Base-by-base conservation (phyloP, 2,888 invertebrate genomes). In the Apamea sordens region DNA sequence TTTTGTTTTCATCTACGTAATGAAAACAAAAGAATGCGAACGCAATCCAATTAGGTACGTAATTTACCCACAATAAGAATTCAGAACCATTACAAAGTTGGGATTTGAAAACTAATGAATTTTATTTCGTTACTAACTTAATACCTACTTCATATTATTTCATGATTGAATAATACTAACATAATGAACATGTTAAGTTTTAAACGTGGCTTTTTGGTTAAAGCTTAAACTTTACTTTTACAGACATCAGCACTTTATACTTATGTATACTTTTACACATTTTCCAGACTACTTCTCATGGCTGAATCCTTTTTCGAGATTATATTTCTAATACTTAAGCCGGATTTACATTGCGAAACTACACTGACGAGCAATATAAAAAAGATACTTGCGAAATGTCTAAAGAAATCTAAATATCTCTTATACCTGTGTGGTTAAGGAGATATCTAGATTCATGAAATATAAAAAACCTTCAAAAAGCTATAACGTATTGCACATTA, bases 1-100 rank as follows among this genome's bases (percentile, higher is more conserved):
- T 32, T 32, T 32, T 32, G 32, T 32, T 32, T 32, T 32, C 32
- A 72, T 80, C 72, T 78, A 68, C 64, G 71, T 78, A 78, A 86
- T 82, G 61, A 76, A 88, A 88, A 84, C 73, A 76, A 87, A 86
- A 88, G 79, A 88, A 89, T 79, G 61, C 64, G 78, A 84, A 80
- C 79, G 61, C 83, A 89, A 89, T 87, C 78, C 83, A 90, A 90
- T 90, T 85, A 85, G 59, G 41, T 75, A 47, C 77, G 56, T 70
- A 67, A 69, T 84, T 69, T 82, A 82, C 77, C 85, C 82, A 80
- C 85, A 83, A 83, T 77, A 59, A 80, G 67, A 80, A 78, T 82
- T 80, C 74, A 84, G 64, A 73, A 68, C 79, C 71, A 74, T 82
- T 79, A 81, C 68, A 76, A 88, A 80, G 67, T 81, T 86, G 69